These are phyloP conservation scores for Clarias pachynema DNA, from an alignment of 2,797 vertebrate genomes.

Conservation along the genomic window DNA sequence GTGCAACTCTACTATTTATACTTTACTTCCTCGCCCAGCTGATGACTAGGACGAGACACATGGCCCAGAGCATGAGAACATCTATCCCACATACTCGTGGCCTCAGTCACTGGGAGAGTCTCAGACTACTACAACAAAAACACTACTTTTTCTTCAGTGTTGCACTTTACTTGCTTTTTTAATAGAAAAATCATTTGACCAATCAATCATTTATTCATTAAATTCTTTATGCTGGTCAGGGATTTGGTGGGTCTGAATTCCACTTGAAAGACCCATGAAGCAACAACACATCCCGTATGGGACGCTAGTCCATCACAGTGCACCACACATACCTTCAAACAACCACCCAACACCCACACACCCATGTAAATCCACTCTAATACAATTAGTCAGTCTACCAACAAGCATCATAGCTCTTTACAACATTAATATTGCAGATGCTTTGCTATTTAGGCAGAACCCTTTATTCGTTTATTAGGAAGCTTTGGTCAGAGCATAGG, in stretches of 20 bases:
- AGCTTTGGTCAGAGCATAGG: too few relatives aligned
- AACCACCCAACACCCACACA: background rate
- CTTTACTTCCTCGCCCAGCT: slow-evolving; percentile 69
- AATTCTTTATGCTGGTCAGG: background rate
- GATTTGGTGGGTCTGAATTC: background rate
- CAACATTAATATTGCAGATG: background rate
- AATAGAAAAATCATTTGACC: background rate
- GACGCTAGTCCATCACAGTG: background rate
- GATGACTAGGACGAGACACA: slow-evolving; percentile 59
- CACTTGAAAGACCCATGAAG: background rate
- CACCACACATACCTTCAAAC: background rate
- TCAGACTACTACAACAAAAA: background rate
- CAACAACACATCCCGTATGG: background rate
- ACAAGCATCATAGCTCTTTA: background rate
- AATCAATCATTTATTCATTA: background rate
- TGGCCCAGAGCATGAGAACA: slow-evolving; percentile 46
- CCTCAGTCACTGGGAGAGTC: background rate
- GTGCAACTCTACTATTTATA: slow-evolving; percentile 76
- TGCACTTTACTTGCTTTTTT: background rate
- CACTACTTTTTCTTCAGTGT: background rate
- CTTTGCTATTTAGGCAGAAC: background rate
- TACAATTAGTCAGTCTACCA: background rate
- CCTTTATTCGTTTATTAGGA: too few relatives aligned
- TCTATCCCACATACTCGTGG: slow-evolving; percentile 10
- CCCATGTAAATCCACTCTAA: background rate